A percentile compares a stretch with the other conserved stretches of the same genome.
Evolutionary conservation across 2,797 vertebrate genomes (phyloP).

Genomic region (Acestrorhynchus altus): DNA sequence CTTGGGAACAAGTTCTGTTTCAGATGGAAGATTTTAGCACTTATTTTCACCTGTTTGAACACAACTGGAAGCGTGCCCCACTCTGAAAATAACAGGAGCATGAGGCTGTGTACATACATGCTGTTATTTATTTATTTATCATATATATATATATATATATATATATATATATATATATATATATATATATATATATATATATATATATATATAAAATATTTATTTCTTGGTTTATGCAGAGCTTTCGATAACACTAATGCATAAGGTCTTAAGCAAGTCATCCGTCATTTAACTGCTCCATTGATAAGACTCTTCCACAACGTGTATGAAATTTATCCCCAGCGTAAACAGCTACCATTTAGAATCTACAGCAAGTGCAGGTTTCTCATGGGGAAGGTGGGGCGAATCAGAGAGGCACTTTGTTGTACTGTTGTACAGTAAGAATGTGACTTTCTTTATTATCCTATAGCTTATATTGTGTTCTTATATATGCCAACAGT

Average conservation of each 20-base stretch:
- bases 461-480: constrained; percentile 5
- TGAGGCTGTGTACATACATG: constrained; percentile 56
- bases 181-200: too few species aligned
- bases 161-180: too few species aligned
- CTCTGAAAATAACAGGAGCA: constrained; percentile 48
- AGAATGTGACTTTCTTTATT: constrained; percentile 33
- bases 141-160: too few species aligned
- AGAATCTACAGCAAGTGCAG: constrained; percentile 17
- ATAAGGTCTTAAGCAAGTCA: constrained; percentile 30
- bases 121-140: constrained; percentile 63
- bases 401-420: constrained; percentile 3
- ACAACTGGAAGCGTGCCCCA: constrained; percentile 24
- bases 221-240: constrained; percentile 40
- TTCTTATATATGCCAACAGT: constrained; percentile 14
- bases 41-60: constrained; percentile 15
- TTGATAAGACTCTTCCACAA: constrained; percentile 21
- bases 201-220: too few species aligned
- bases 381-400: not conserved
- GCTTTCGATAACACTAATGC: constrained; percentile 1
- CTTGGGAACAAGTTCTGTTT: not conserved
- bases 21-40: constrained; percentile 21
- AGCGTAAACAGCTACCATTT: constrained; percentile 9
- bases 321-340: constrained; percentile 29
- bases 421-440: constrained; percentile 42
- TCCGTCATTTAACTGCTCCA: constrained; percentile 25